Conservation (phyloP, 2,888 invertebrate species). For the Agonopterix subpropinquella region DNA sequence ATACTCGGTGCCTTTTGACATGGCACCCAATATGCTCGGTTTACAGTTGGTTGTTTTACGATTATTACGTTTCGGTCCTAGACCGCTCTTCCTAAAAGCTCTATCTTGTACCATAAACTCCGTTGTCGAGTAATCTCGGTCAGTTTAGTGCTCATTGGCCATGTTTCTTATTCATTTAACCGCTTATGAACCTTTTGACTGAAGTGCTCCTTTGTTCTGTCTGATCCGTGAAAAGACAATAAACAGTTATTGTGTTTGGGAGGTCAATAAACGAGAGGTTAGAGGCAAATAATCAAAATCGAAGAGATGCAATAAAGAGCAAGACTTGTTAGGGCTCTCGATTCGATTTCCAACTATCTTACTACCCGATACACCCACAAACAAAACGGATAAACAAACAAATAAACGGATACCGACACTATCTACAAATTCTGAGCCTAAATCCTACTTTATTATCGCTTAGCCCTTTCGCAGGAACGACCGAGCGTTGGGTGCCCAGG, state of each 20-base stretch:
- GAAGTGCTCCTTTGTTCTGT: too few relatives aligned
- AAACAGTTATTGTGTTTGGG: too few relatives aligned
- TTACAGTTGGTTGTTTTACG: not conserved
- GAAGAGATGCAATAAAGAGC: too few relatives aligned
- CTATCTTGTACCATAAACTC: not conserved
- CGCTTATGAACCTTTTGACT: too few relatives aligned
- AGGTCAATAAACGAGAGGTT: too few relatives aligned
- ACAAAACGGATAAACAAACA: conserved; percentile 9
- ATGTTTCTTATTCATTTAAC: too few relatives aligned
- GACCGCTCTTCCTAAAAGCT: not conserved
- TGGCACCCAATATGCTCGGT: conserved; percentile 2
- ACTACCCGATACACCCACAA: too few relatives aligned
- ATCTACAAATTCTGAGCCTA: conserved; percentile 12
- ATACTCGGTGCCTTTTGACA: not conserved
- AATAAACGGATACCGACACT: conserved; percentile 9
- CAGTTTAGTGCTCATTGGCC: too few relatives aligned
- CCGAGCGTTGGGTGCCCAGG: conserved; percentile 24
- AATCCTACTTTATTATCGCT: conserved; percentile 28
- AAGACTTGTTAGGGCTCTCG: too few relatives aligned
- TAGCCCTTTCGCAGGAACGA: conserved; percentile 19
- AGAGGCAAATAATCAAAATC: too few relatives aligned
- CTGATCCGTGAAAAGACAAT: too few relatives aligned
- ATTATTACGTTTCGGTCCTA: not conserved
- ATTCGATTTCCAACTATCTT: not conserved
- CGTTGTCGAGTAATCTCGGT: not conserved